Conservation (phyloP, 2,113 vertebrate species). For the Phrynocephalus versicolor region DNA sequence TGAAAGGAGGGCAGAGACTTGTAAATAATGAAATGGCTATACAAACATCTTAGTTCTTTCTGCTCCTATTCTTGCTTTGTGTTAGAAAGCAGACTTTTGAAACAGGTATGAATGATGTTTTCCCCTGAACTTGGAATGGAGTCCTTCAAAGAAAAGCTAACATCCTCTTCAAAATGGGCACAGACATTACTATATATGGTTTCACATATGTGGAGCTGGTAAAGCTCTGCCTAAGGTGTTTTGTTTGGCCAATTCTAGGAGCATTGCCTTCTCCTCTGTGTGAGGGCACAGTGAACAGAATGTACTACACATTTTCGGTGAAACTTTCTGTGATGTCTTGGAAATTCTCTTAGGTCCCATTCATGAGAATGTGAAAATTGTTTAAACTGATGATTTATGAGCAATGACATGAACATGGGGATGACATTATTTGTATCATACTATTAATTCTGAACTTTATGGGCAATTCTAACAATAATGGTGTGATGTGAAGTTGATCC, state of each 20-base stretch:
- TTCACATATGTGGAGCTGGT: too few relatives aligned
- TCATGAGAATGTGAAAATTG: neutral
- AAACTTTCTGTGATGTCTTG: neutral
- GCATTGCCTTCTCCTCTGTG: neutral
- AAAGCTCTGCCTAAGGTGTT: neutral
- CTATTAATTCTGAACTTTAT: neutral
- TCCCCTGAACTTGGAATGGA: neutral
- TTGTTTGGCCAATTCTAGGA: neutral
- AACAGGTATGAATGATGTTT: neutral
- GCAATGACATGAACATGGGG: neutral
- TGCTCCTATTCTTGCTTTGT: neutral
- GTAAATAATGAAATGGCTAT: neutral
- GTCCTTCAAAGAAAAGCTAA: neutral
- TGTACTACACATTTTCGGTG: neutral
- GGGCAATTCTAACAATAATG: neutral
- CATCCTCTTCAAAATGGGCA: neutral
- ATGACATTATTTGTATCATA: neutral
- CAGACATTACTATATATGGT: neutral
- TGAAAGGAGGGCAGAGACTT: conserved; percentile 3
- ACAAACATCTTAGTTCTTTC: neutral
- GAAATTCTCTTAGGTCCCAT: neutral
- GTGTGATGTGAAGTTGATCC: too few relatives aligned
- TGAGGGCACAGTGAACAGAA: neutral
- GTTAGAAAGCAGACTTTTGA: neutral
- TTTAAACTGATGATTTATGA: too few relatives aligned